Evolutionary conservation across 2,888 invertebrate genomes (phyloP).

Genomic region (Lycophotia porphyrea): DNA sequence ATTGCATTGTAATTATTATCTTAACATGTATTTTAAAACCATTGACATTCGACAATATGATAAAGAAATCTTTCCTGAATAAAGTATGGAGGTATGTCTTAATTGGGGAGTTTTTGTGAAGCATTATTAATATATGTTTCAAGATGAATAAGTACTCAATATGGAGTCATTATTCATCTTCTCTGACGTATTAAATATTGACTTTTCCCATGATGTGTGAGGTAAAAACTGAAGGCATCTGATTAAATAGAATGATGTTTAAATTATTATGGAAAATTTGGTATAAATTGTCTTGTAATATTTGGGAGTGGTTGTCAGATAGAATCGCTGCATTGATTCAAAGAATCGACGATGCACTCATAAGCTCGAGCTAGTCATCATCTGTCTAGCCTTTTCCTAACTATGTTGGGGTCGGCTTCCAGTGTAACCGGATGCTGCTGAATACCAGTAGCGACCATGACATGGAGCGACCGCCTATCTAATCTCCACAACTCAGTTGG

Average conservation of each 20-base stretch:
- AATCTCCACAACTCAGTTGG: neutral
- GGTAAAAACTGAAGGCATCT: neutral
- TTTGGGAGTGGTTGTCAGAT: neutral
- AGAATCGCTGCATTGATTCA: neutral
- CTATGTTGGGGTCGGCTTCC: neutral
- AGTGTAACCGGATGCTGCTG: neutral
- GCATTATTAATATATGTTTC: neutral
- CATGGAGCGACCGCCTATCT: neutral
- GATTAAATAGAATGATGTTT: neutral
- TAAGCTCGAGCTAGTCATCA: neutral
- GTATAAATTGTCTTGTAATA: neutral
- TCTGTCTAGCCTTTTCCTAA: neutral
- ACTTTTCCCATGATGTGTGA: neutral
- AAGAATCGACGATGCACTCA: neutral
- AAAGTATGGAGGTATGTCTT: neutral
- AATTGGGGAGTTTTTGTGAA: constrained; percentile 4
- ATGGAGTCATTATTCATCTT: constrained; percentile 4
- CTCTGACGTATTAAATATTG: neutral
- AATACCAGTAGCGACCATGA: neutral
- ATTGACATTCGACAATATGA: constrained; percentile 13
- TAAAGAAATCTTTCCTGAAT: constrained; percentile 17
- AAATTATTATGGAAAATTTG: neutral
- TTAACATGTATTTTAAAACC: neutral
- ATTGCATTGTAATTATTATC: constrained; percentile 17
- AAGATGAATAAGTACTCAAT: neutral